These are phyloP conservation scores for Gastrophysa polygoni DNA, from an alignment of 2,888 invertebrate genomes.

Conservation along the genomic window DNA sequence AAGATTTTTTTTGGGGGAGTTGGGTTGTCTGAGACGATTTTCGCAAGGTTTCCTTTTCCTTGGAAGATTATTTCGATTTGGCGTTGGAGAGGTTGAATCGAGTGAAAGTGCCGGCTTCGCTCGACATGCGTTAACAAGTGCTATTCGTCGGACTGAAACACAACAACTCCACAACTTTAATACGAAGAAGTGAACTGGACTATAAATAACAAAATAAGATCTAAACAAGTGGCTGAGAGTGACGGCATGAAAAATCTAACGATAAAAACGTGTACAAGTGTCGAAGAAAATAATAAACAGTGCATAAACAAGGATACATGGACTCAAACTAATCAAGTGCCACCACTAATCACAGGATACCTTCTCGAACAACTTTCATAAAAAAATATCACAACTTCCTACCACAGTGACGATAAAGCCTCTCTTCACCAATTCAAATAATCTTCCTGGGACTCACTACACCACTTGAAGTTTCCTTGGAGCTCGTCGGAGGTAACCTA, in stretches of 20 bases:
- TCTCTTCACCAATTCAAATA: neutral
- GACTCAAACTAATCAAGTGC: neutral
- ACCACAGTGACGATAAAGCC: too few relatives aligned
- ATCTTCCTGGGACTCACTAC: neutral
- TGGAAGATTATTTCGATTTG: slow-evolving; percentile 31
- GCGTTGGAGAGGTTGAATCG: slow-evolving; percentile 18
- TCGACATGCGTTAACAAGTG: slow-evolving; percentile 11
- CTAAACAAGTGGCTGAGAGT: neutral
- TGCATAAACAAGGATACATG: neutral
- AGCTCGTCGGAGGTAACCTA: neutral
- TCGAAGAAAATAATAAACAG: neutral
- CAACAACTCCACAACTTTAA: slow-evolving; percentile 17
- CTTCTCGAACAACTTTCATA: too few relatives aligned
- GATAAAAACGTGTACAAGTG: neutral
- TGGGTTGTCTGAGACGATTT: slow-evolving; percentile 20
- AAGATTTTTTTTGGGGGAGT: slow-evolving; percentile 40
- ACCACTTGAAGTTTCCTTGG: neutral
- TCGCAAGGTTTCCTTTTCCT: slow-evolving; percentile 39
- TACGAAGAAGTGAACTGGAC: neutral
- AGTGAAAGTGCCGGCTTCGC: slow-evolving; percentile 30
- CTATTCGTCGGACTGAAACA: slow-evolving; percentile 18
- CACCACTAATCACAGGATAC: too few relatives aligned
- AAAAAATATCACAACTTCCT: too few relatives aligned
- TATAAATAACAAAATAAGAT: neutral
- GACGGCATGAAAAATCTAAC: neutral